These are phyloP conservation scores for Acleris holmiana DNA, from an alignment of 2,888 invertebrate genomes.

Conservation along the genomic window DNA sequence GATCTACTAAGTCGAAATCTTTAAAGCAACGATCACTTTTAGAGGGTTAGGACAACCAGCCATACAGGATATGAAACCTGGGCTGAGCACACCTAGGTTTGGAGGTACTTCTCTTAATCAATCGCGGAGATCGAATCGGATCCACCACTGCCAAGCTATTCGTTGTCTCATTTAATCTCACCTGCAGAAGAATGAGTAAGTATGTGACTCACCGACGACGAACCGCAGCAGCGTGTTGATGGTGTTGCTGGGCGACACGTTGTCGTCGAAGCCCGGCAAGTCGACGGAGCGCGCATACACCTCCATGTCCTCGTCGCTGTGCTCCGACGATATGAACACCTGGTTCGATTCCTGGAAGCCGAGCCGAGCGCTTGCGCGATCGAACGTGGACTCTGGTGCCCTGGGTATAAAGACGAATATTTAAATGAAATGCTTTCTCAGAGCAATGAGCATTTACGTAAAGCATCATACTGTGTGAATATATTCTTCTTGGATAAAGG, in stretches of 20 bases:
- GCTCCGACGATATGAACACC: conserved; percentile 85
- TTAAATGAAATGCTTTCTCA: neutral
- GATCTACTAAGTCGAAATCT: no score
- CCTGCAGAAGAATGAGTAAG: no score
- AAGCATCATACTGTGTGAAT: no score
- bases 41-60: no score
- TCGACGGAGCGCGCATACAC: conserved; percentile 90
- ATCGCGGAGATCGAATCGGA: no score
- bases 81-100: no score
- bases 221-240: conserved; percentile 89
- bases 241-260: conserved; percentile 90
- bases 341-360: conserved; percentile 69
- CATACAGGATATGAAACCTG: no score
- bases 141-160: no score
- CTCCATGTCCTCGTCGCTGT: conserved; percentile 89
- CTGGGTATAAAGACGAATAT: conserved; percentile 44
- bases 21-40: no score
- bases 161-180: no score
- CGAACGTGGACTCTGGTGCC: conserved; percentile 61
- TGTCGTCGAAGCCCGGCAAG: conserved; percentile 92
- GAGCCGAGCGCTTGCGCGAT: conserved; percentile 64
- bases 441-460: neutral
- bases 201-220: conserved; percentile 82
- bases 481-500: no score
- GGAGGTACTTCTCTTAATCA: no score